phyloP scores from a whole-genome alignment of 1,140 invertebrate genomes.

The Nomia melanderi region DNA sequence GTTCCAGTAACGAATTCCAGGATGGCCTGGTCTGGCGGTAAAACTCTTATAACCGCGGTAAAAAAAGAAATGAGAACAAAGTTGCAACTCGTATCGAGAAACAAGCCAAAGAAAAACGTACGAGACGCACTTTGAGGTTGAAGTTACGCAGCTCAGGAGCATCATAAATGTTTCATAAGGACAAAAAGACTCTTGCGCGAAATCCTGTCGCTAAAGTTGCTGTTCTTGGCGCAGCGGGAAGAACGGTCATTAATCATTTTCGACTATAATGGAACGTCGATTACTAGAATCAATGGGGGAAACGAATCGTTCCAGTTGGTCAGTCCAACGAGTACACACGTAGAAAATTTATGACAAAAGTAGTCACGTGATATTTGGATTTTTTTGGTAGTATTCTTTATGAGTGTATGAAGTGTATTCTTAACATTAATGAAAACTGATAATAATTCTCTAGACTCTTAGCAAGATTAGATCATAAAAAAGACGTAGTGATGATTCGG shows the following conservation, averaged over 20 bases:
- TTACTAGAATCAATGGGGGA: neutral
- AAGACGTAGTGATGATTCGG: too few relatives aligned
- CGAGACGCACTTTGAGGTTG: constrained; percentile 20
- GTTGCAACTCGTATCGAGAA: constrained; percentile 27
- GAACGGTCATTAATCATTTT: neutral
- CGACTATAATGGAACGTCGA: neutral
- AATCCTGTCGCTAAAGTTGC: neutral
- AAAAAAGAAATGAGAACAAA: constrained; percentile 12
- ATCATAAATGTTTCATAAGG: constrained; percentile 38
- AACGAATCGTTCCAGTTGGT: neutral
- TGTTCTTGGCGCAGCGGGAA: neutral
- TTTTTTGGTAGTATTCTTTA: too few relatives aligned
- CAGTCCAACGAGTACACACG: neutral
- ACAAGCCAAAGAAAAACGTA: constrained; percentile 25
- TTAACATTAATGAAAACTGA: too few relatives aligned
- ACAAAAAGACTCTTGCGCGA: neutral
- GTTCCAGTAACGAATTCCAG: constrained; percentile 48
- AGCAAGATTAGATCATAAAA: too few relatives aligned
- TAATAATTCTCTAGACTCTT: too few relatives aligned
- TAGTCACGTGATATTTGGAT: too few relatives aligned
- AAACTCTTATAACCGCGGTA: constrained; percentile 41
- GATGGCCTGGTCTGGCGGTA: constrained; percentile 11
- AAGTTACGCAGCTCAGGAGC: constrained; percentile 2
- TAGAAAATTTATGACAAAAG: neutral
- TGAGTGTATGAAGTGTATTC: too few relatives aligned